Conservation (phyloP, 2,888 invertebrate genomes). For the Tetragonula carbonaria region DNA sequence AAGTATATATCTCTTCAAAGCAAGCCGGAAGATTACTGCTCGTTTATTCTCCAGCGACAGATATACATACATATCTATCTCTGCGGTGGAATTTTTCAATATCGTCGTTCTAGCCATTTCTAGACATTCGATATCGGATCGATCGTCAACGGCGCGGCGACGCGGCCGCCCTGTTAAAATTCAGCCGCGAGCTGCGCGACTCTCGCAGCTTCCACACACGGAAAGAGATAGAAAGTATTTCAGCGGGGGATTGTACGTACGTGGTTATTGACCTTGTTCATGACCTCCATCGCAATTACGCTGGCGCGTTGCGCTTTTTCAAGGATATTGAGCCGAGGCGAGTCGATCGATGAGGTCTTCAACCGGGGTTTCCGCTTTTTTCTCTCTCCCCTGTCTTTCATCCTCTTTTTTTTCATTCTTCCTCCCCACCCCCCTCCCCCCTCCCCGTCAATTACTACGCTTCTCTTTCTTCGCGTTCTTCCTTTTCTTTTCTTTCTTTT, state of each 20-base stretch:
- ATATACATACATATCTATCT: too few species aligned
- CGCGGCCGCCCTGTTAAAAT: conserved; percentile 1
- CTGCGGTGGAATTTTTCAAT: background rate
- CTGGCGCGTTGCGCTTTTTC: conserved; percentile 59
- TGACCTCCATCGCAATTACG: conserved; percentile 66
- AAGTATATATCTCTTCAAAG: too few species aligned
- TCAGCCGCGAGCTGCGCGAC: background rate
- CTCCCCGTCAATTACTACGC: too few species aligned
- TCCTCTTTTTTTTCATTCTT: background rate
- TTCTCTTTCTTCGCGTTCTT: conserved; percentile 15
- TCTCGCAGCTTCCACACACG: conserved; percentile 18
- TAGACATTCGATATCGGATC: background rate
- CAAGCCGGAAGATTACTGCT: too few species aligned
- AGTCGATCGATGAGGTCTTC: conserved; percentile 59
- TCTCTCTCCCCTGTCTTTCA: background rate
- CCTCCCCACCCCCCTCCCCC: background rate
- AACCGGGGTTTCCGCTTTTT: background rate
- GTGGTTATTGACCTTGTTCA: conserved; percentile 68
- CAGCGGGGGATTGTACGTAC: conserved; percentile 45
- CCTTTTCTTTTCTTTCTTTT: background rate
- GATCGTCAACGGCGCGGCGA: background rate
- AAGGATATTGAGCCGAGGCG: conserved; percentile 61
- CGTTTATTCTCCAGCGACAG: too few species aligned
- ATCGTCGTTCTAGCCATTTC: background rate
- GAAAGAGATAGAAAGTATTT: conserved; percentile 39